phyloP scores from a whole-genome alignment of 2,888 invertebrate species.

The Cordilura impudica region DNA sequence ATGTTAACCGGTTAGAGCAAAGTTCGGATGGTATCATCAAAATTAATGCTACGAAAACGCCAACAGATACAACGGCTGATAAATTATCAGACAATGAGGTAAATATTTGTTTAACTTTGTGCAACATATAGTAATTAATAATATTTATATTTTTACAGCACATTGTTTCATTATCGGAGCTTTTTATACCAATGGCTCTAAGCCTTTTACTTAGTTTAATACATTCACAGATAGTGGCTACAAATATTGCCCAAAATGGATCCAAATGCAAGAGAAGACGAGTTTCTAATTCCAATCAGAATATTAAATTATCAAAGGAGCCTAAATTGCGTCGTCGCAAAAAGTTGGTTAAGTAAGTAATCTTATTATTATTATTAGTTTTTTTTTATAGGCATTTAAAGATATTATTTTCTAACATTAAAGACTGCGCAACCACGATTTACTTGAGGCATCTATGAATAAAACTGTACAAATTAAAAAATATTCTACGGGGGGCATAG shows the following conservation, averaged over 20 bases:
- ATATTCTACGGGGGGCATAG: background rate
- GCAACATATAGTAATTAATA: background rate
- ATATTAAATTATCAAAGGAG: constrained; percentile 59
- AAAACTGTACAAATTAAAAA: constrained; percentile 19
- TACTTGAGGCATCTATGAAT: constrained; percentile 40
- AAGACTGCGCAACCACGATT: constrained; percentile 71
- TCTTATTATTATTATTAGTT: background rate
- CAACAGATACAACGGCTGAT: background rate
- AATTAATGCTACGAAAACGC: constrained; percentile 25
- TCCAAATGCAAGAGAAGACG: constrained; percentile 72
- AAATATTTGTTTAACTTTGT: constrained; percentile 1
- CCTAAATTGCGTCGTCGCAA: constrained; percentile 69
- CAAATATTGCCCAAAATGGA: constrained; percentile 78
- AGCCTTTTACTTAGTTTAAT: constrained; percentile 87
- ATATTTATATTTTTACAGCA: constrained; percentile 71
- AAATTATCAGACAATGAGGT: constrained; percentile 32
- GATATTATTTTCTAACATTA: background rate
- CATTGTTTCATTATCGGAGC: constrained; percentile 83
- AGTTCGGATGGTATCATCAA: background rate
- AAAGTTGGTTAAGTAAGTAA: constrained; percentile 74
- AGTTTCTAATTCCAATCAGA: constrained; percentile 68
- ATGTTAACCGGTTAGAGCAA: constrained; percentile 70
- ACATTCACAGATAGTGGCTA: constrained; percentile 89
- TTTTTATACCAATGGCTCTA: constrained; percentile 85
- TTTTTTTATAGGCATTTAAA: background rate